Conservation (phyloP, 2,113 vertebrate genomes). For the Leucosticte australis region DNA sequence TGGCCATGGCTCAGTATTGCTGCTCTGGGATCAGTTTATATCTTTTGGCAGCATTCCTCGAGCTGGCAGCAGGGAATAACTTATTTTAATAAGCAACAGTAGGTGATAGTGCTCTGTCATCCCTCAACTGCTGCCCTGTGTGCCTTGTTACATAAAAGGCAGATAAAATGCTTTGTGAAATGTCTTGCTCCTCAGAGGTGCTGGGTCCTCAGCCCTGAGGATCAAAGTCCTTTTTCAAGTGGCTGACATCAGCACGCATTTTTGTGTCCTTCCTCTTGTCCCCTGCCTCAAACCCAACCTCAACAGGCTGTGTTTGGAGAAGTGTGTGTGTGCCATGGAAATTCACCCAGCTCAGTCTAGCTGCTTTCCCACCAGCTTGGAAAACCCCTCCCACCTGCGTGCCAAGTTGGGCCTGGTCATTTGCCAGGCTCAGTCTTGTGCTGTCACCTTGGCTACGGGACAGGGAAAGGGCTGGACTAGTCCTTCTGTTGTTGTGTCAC, state of each 20-base stretch:
- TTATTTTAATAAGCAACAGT: neutral
- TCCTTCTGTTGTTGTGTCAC: neutral
- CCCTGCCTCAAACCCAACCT: neutral
- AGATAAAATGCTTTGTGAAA: neutral
- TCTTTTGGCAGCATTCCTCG: neutral
- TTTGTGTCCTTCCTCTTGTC: neutral
- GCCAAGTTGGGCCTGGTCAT: neutral
- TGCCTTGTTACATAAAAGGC: neutral
- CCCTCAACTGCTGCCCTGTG: neutral
- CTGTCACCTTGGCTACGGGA: accelerated
- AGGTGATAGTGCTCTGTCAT: neutral
- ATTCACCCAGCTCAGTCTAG: neutral
- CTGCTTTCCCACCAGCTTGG: neutral
- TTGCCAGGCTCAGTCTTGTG: neutral
- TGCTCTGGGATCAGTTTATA: neutral
- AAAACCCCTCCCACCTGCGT: neutral
- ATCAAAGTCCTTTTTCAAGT: neutral
- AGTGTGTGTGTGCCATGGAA: neutral
- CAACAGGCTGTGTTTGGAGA: neutral
- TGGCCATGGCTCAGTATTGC: accelerated
- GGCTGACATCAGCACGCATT: neutral
- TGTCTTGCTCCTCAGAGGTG: neutral
- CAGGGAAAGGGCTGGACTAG: neutral
- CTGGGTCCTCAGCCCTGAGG: neutral
- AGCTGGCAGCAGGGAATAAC: neutral